Base-by-base conservation (phyloP, 2,888 invertebrate genomes). In the Nemapogon koenigi region DNA sequence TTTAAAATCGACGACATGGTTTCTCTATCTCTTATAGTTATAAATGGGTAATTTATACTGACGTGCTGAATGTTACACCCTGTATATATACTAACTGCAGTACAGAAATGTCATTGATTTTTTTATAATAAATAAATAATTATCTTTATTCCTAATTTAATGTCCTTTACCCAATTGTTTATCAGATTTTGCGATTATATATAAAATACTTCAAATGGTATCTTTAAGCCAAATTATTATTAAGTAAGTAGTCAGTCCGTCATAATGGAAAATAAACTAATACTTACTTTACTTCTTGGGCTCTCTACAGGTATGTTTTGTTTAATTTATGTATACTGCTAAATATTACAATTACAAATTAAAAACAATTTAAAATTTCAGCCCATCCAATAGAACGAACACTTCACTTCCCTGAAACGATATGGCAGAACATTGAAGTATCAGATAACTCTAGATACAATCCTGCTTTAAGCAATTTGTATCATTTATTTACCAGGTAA, bases 401-500 rank as follows among this genome's bases (percentile, higher is more conserved):
- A 6, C 22, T 22, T 22, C 22, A 7, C 6, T 6, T 26, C 13
- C 2, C 13, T 3, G 6, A 6, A 13, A 13, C n/a, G 3, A 2
- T 26, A 26, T 26, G 26, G 26, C 3, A 4, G 26, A 3, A 26
- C 3, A 3, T 11, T 26, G 13, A n/a, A 2, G 13, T 11, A 30
- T 13, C n/a, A 4, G 16, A 10, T 16, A 16, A 15, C 10, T 10
- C 31, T 32, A n/a, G 16, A 16, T 16, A 28, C 28, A 28, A 28
- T 15, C 28, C 28, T 28, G 28, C 13, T 8, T 3, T 28, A 7
- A 28, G 15, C 11, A 28, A 28, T 28, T 15, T 28, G 7, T 28
- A 28, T 15, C 28, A 28, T 11, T 28, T 28, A 28, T 28, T 28
- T n/a, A 28, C 28, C 2, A 13, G 28, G 28, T 28, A 28, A 28